phyloP scores from a whole-genome alignment of 1,140 invertebrate genomes.

The Ostrea denselamellosa region DNA sequence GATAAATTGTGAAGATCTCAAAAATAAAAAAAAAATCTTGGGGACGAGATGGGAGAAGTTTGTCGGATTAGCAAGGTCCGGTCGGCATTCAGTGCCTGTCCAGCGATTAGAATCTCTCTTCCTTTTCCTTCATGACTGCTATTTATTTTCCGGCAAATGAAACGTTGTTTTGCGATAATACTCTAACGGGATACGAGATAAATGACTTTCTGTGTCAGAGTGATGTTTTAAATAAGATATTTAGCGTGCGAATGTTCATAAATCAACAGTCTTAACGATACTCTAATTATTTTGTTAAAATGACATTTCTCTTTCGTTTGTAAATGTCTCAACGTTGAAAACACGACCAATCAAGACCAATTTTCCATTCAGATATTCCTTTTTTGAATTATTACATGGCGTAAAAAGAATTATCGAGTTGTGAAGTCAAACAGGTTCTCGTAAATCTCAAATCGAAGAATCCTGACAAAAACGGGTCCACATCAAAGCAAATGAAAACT shows the following conservation, averaged over 20 bases:
- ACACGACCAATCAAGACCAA: slow-evolving; percentile 32
- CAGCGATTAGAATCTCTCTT: slow-evolving; percentile 26
- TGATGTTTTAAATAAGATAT: slow-evolving; percentile 37
- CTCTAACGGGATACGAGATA: slow-evolving; percentile 32
- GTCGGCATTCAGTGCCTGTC: neutral
- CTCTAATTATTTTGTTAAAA: slow-evolving; percentile 39
- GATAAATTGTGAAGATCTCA: slow-evolving; percentile 35
- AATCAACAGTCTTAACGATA: slow-evolving; percentile 30
- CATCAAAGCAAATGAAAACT: slow-evolving; percentile 17
- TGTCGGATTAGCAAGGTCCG: slow-evolving; percentile 34
- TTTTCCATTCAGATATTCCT: slow-evolving; percentile 38
- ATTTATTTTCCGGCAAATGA: slow-evolving; percentile 34
- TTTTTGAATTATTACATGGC: slow-evolving; percentile 38
- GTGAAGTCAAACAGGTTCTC: slow-evolving; percentile 23
- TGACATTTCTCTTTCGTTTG: slow-evolving; percentile 39
- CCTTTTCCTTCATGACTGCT: slow-evolving; percentile 27
- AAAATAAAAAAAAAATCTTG: slow-evolving; percentile 8
- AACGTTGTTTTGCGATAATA: slow-evolving; percentile 38
- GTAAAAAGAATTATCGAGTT: slow-evolving; percentile 36
- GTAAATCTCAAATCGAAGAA: slow-evolving; percentile 36
- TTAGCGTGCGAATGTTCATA: slow-evolving; percentile 39
- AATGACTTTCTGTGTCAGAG: slow-evolving; percentile 27
- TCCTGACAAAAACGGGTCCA: slow-evolving; percentile 14
- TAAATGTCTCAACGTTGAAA: slow-evolving; percentile 34
- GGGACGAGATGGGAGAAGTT: slow-evolving; percentile 30